Conservation (phyloP, 2,113 vertebrate genomes). For the Pachycephala philippinensis region DNA sequence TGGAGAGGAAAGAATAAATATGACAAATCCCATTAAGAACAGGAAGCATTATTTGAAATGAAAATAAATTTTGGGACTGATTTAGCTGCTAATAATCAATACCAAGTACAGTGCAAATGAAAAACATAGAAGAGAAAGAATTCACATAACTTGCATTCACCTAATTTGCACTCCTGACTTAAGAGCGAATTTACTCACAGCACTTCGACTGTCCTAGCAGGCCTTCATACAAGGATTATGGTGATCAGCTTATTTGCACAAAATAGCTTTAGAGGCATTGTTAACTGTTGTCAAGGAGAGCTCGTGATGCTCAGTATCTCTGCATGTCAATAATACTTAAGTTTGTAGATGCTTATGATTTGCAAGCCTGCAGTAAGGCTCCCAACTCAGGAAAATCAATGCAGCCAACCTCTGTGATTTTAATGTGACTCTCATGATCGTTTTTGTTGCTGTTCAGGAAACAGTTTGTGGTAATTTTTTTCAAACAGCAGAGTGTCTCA, state of each 20-base stretch:
- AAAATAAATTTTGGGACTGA: background rate
- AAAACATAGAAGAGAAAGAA: background rate
- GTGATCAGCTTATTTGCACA: background rate
- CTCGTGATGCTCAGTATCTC: background rate
- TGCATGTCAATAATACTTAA: background rate
- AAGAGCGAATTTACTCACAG: background rate
- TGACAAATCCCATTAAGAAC: background rate
- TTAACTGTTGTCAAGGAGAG: background rate
- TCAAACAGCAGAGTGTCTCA: background rate
- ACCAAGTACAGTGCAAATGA: background rate
- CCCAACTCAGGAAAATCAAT: background rate
- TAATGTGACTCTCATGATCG: background rate
- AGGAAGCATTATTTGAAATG: background rate
- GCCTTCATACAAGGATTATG: background rate
- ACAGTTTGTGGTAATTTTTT: background rate
- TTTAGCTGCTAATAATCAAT: background rate
- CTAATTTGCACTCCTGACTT: background rate
- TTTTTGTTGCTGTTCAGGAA: background rate
- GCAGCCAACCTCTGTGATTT: background rate
- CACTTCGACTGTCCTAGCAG: background rate
- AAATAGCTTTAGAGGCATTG: background rate
- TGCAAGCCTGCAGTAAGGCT: background rate
- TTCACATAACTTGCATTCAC: background rate
- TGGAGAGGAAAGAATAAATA: background rate
- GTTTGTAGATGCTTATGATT: background rate